Base-by-base conservation (phyloP, 2,888 invertebrate species). In the Acleris emargana region DNA sequence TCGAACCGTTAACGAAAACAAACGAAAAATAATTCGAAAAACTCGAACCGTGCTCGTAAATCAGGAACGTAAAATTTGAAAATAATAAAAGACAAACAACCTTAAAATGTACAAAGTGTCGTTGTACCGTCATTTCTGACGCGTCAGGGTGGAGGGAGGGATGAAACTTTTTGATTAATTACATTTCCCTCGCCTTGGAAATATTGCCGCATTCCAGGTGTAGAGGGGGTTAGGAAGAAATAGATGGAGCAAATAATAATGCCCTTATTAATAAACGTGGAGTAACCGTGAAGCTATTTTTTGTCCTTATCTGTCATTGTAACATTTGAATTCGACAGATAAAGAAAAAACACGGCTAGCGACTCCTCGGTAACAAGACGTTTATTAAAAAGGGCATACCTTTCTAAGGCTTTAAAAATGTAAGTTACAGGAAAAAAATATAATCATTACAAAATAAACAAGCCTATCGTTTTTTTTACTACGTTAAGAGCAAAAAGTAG, bases 141-240 rank as follows among this genome's bases (percentile, higher is more conserved):
- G 73, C 74, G 68, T 54, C 68, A 50, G 55, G 67, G 22, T 69
- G n/a, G 45, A 45, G 45, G 72, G 54, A 62, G 67, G 62, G 55
- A 52, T 81, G 76, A 84, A 91, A 89, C 83, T 91, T 91, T 91
- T 91, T 91, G 91, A 91, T 91, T 91, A 91, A 91, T 91, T 91
- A 89, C 89, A 84, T 89, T 88, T 89, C 79, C 83, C 83, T 38
- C 81, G 79, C 80, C 79, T 81, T 81, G 83, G 88, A 87, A 87
- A 86, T 88, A 89, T 68, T 67, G 66, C 67, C 49, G 64, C 58
- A 69, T 69, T 68, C 68, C 68, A 67, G 68, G 68, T 67, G 28
- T 5, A 45, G 11, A 5, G 47, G 3, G 43, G 17, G 13, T 11
- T 54, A 17, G 13, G 54, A 54, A 59, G 2, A 13, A 3, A 16